Conservation (phyloP, 35 echinoderm and acorn worm genomes). For the Lytechinus pictus region DNA sequence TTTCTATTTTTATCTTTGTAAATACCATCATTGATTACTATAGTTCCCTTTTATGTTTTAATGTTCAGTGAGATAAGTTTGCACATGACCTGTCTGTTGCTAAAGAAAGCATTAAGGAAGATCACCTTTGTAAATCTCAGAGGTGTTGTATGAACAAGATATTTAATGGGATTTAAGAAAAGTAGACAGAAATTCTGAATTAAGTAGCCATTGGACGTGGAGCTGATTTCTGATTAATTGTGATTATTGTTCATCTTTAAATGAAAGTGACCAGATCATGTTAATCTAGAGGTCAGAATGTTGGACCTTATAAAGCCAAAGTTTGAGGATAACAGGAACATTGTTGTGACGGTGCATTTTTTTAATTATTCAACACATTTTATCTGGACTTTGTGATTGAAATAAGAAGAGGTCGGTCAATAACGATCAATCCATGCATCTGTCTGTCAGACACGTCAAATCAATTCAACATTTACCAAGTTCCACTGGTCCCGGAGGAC, state of each 20-base stretch:
- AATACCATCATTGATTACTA: not conserved
- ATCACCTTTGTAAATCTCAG: too few species aligned
- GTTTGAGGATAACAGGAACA: not conserved
- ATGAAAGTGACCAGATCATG: not conserved
- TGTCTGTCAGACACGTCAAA: not conserved
- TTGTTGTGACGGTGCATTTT: not conserved
- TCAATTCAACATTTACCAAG: slow-evolving; percentile 12
- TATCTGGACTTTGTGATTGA: not conserved
- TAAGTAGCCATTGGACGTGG: not conserved
- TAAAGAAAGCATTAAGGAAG: too few species aligned
- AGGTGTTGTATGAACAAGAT: too few species aligned
- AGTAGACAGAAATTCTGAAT: not conserved
- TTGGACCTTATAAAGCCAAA: not conserved
- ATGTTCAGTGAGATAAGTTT: not conserved
- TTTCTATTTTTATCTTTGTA: not conserved
- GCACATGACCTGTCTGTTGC: too few species aligned
- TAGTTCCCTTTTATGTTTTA: not conserved
- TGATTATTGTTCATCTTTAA: too few species aligned
- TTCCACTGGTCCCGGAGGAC: not conserved
- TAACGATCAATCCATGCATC: not conserved
- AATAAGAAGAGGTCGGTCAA: not conserved
- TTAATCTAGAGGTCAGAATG: not conserved
- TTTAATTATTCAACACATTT: not conserved
- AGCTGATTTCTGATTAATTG: not conserved
- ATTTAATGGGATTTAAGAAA: not conserved